These are phyloP conservation scores for Epinephelus lanceolatus DNA, from an alignment of 2,113 vertebrate species.

Conservation along the genomic window DNA sequence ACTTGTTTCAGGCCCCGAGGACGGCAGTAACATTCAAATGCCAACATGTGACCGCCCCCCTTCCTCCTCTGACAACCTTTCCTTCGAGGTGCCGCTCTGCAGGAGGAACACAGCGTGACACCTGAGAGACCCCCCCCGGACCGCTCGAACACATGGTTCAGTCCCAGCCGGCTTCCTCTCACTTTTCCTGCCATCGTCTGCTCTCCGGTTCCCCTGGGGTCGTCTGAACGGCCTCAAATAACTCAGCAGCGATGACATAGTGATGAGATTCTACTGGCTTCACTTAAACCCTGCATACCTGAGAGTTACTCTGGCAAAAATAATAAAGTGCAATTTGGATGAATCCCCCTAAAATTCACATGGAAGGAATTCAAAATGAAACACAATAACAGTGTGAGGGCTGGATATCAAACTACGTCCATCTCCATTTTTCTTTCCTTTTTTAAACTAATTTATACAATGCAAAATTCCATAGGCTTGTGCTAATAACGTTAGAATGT, in stretches of 20 bases:
- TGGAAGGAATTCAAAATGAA: background rate
- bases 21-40: slow-evolving; percentile 47
- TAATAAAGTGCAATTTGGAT: background rate
- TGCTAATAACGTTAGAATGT: too few species aligned
- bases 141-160: slow-evolving; percentile 7
- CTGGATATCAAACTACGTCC: background rate
- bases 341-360: background rate
- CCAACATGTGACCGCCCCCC: slow-evolving; percentile 23
- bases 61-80: slow-evolving; percentile 7
- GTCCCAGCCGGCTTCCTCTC: slow-evolving; percentile 32
- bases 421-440: too few species aligned
- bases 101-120: slow-evolving; percentile 42
- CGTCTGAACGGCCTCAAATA: slow-evolving; percentile 41
- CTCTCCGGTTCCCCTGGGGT: slow-evolving; percentile 40
- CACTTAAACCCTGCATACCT: background rate
- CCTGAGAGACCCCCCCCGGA: slow-evolving; percentile 26
- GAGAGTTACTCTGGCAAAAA: background rate
- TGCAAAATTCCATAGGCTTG: too few species aligned
- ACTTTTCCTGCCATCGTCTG: slow-evolving; percentile 42
- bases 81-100: slow-evolving; percentile 16
- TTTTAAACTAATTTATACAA: too few species aligned
- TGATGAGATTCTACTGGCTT: background rate
- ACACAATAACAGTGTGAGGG: background rate
- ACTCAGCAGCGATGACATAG: slow-evolving; percentile 14
- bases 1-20: slow-evolving; percentile 29